These are phyloP conservation scores for Drosophila kanapiae DNA, from an alignment of 1,140 invertebrate genomes.

Conservation along the genomic window DNA sequence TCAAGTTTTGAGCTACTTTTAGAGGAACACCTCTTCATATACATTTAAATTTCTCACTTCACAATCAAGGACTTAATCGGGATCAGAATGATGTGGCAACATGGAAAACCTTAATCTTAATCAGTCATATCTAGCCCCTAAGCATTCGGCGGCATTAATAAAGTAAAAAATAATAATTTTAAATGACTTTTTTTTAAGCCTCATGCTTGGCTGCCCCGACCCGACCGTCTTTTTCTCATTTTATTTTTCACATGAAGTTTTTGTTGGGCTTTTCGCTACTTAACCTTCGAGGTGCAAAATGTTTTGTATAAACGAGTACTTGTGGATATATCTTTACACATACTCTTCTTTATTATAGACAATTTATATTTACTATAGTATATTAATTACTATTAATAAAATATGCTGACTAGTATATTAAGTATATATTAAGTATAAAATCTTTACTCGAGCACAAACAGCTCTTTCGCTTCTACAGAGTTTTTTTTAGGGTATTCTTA, in stretches of 20 bases:
- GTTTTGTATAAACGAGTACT: slow-evolving; percentile 51
- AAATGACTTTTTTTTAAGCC: slow-evolving; percentile 59
- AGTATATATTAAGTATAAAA: not conserved
- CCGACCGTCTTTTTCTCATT: slow-evolving; percentile 33
- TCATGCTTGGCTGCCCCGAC: slow-evolving; percentile 60
- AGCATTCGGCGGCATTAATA: slow-evolving; percentile 31
- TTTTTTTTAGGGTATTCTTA: slow-evolving; percentile 43
- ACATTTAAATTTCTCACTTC: slow-evolving; percentile 2
- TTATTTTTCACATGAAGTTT: slow-evolving; percentile 18
- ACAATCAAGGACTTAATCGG: slow-evolving; percentile 33
- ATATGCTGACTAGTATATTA: not conserved
- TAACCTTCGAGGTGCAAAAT: slow-evolving; percentile 73
- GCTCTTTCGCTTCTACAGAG: not conserved
- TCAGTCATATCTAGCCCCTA: slow-evolving; percentile 29
- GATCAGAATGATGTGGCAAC: slow-evolving; percentile 53
- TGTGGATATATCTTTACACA: slow-evolving; percentile 18
- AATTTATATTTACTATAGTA: too few species aligned
- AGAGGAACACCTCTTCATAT: not conserved
- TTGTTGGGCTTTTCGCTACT: slow-evolving; percentile 53
- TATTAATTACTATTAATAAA: too few species aligned
- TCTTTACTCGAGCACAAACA: not conserved
- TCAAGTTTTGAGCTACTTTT: slow-evolving; percentile 7
- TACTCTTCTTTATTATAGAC: slow-evolving; percentile 1
- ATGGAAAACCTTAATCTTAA: slow-evolving; percentile 33
- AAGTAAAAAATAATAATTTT: slow-evolving; percentile 69